Conservation (phyloP, 1,140 invertebrate species). For the Tetramorium alpestre region DNA sequence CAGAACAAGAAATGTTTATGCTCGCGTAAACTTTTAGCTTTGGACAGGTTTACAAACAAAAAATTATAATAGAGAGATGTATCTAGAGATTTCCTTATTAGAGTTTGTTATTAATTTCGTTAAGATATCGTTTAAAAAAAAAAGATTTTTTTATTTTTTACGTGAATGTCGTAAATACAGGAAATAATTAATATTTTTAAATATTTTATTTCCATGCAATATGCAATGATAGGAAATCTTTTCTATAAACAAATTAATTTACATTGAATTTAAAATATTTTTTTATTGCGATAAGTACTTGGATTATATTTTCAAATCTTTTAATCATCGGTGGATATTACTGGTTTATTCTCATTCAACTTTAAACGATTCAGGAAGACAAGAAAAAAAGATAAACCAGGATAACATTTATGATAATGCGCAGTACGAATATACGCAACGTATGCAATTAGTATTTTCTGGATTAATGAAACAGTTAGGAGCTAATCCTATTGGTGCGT, state of each 20-base stretch:
- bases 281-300: not conserved
- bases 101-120: not conserved
- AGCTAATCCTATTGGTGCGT: not conserved
- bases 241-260: not conserved
- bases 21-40: not conserved
- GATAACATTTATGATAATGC: not conserved
- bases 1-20: not conserved
- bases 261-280: not conserved
- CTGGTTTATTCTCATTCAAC: not conserved
- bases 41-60: not conserved
- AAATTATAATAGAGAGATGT: not conserved
- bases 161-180: not conserved
- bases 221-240: not conserved
- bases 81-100: not conserved
- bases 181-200: not conserved
- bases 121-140: not conserved
- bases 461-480: conserved; percentile 56
- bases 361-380: not conserved
- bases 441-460: conserved; percentile 22
- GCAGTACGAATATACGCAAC: not conserved
- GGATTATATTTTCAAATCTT: not conserved
- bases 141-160: not conserved
- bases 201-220: not conserved
- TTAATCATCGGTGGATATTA: not conserved
- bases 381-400: not conserved